Evolutionary conservation across 2,113 vertebrate genomes (phyloP).

Genomic region (Tenrec ecaudatus): DNA sequence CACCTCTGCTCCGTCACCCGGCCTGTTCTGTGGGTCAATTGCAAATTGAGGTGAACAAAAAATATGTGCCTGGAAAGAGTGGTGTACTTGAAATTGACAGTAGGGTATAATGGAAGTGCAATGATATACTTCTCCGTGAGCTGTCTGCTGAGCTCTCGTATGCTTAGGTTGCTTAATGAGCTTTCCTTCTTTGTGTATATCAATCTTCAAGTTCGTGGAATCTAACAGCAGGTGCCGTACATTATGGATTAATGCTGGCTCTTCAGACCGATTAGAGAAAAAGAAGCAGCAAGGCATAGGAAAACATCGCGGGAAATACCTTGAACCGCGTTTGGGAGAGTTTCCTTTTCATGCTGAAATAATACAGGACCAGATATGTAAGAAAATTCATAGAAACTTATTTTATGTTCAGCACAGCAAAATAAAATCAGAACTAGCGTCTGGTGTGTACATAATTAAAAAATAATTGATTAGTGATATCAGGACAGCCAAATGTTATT

Average conservation of each 20-base stretch:
- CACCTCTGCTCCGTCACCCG: not conserved
- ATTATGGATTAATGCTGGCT: not conserved
- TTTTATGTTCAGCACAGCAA: not conserved
- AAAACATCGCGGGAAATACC: conserved; percentile 48
- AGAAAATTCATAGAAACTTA: not conserved
- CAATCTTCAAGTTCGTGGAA: not conserved
- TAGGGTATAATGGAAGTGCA: not conserved
- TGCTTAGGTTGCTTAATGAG: conserved; percentile 31
- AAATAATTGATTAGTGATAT: not conserved
- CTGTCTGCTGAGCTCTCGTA: conserved; percentile 21
- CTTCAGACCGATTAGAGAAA: conserved; percentile 44
- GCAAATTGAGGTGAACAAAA: conserved; percentile 48
- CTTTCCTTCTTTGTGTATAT: conserved; percentile 4
- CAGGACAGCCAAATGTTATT: not conserved
- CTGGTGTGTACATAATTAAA: not conserved
- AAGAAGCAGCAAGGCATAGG: not conserved
- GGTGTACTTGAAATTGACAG: conserved; percentile 42
- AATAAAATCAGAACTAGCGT: not conserved
- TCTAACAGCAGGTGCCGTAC: not conserved
- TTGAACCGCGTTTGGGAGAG: not conserved
- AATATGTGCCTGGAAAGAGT: not conserved
- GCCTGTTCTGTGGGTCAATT: not conserved
- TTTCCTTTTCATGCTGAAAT: not conserved
- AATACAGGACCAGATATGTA: not conserved
- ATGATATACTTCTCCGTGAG: not conserved